Evolutionary conservation across 2,113 vertebrate genomes (phyloP).

Genomic region (Climacteris rufus): DNA sequence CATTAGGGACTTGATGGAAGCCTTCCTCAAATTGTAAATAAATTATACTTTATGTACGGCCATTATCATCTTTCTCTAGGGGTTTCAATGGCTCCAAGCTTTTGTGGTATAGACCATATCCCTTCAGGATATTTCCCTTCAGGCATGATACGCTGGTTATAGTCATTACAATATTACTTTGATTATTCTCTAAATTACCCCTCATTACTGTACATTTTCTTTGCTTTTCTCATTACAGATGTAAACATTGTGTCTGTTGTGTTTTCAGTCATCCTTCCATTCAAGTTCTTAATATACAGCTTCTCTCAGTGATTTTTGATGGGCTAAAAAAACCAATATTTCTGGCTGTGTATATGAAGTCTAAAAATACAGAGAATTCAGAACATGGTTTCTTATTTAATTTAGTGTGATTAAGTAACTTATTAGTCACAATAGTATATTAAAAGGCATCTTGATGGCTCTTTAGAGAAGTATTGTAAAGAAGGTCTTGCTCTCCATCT

Average conservation of each 20-base stretch:
- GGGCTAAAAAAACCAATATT: not conserved
- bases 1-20: conserved; percentile 57
- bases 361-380: not conserved
- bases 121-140: conserved; percentile 63
- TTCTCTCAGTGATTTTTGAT: not conserved
- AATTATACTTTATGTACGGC: conserved; percentile 58
- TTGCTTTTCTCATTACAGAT: conserved; percentile 36
- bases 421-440: not conserved
- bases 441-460: not conserved
- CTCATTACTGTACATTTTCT: conserved; percentile 43
- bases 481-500: not conserved
- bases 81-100: conserved; percentile 53
- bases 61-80: conserved; percentile 57
- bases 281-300: not conserved
- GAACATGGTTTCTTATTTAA: not conserved
- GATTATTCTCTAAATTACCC: conserved; percentile 59
- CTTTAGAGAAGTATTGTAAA: not conserved
- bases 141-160: conserved; percentile 38
- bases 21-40: conserved; percentile 64
- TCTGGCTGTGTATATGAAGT: not conserved
- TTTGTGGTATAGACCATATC: conserved; percentile 44
- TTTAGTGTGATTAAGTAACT: not conserved
- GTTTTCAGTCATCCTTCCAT: not conserved
- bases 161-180: conserved; percentile 57
- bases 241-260: not conserved